Base-by-base conservation (phyloP, 2,888 invertebrate species). In the Leucophenga montana region DNA sequence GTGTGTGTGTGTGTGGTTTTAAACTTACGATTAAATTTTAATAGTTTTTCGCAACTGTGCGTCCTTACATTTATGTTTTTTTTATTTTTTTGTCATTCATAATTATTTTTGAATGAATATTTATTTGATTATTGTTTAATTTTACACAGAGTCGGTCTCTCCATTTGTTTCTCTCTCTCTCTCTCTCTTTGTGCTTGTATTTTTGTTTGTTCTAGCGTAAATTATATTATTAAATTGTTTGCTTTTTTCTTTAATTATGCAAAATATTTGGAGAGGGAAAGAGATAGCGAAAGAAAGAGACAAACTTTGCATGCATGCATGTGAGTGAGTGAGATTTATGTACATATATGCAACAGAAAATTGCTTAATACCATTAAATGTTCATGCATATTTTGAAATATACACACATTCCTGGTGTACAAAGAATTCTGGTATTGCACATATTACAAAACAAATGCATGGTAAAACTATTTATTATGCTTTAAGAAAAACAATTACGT, bases 1-100 rank as follows among this genome's bases (percentile, higher is more conserved):
- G 20, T 9, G 44, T 64, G 48, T 64, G 64, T 48, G 57, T 61
- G n/a, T 44, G 39, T 9, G 31, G 53, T 14, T 53, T 65, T 50
- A 65, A 50, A 65, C 14, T 65, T 65, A 18, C 50, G n/a, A 31
- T 65, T 65, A 27, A 65, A 65, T 53, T 65, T 53, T n/a, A 65
- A 65, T 65, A 14, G 33, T 65, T 22, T 14, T 39, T 71, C 69
- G 68, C 71, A 73, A 70, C 31, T 75, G 75, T 75, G 68, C 14
- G 71, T 48, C 53, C 27, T 66, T n/a, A 3, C 48, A 14, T n/a
- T 50, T 53, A 44, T 20, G 4, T 48, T 53, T 53, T 31, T 20
- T 57, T 53, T 31, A 31, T 66, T 53, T 50, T 50, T 48, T 39
- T 39, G 39, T 50, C 18, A 18, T 39, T 48, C 62, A 64, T 48